These are phyloP conservation scores for Vesta saturnalis DNA, from an alignment of 2,888 invertebrate species.

Conservation along the genomic window DNA sequence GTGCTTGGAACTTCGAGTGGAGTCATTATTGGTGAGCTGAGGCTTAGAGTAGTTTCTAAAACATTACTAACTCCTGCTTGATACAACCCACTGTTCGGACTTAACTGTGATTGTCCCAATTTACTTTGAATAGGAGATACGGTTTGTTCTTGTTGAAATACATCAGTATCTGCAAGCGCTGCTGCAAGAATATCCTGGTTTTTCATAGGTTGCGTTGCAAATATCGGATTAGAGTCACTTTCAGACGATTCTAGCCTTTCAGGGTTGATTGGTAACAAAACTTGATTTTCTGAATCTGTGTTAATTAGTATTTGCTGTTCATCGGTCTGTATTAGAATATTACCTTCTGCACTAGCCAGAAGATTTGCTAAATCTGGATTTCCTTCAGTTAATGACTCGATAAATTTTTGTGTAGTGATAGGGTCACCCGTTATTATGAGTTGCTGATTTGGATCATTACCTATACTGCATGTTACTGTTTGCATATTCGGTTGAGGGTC, in stretches of 20 bases:
- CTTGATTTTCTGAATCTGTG: slow-evolving; percentile 56
- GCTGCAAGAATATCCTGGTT: slow-evolving; percentile 80
- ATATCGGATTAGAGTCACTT: slow-evolving; percentile 55
- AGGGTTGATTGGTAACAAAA: slow-evolving; percentile 51
- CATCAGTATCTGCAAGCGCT: slow-evolving; percentile 79
- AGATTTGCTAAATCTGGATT: slow-evolving; percentile 60
- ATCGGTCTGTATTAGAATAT: slow-evolving; percentile 61
- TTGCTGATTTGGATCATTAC: slow-evolving; percentile 55
- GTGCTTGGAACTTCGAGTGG: slow-evolving; percentile 76
- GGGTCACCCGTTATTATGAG: slow-evolving; percentile 61
- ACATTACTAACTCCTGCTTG: slow-evolving; percentile 70
- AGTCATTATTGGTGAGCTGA: slow-evolving; percentile 85
- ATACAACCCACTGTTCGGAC: slow-evolving; percentile 70
- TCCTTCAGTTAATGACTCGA: slow-evolving; percentile 60
- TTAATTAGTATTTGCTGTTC: slow-evolving; percentile 63
- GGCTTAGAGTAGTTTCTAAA: slow-evolving; percentile 78
- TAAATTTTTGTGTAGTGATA: slow-evolving; percentile 59
- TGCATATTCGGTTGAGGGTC: slow-evolving; percentile 49
- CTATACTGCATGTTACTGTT: slow-evolving; percentile 48
- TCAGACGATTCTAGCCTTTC: slow-evolving; percentile 48
- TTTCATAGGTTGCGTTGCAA: slow-evolving; percentile 54
- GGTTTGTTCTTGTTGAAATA: slow-evolving; percentile 69
- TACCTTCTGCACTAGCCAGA: slow-evolving; percentile 59
- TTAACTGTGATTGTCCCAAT: slow-evolving; percentile 65
- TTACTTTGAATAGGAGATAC: slow-evolving; percentile 56